These are phyloP conservation scores for Ctenoplectra terminalis DNA, from an alignment of 1,140 invertebrate genomes.

Conservation along the genomic window DNA sequence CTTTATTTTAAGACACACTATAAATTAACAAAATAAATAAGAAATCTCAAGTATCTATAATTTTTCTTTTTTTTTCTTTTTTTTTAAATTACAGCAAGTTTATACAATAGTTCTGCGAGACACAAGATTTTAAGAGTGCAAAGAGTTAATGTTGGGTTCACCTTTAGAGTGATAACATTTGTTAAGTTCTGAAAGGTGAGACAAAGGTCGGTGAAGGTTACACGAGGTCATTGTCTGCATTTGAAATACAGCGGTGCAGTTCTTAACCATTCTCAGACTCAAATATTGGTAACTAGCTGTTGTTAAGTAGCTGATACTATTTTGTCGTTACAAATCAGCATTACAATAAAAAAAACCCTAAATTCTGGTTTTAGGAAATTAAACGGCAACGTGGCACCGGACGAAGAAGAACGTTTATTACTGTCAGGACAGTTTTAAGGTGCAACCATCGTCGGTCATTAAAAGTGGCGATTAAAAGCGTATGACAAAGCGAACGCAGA, in stretches of 20 bases:
- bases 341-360: too few relatives aligned
- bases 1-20: too few relatives aligned
- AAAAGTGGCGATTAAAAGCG: constrained; percentile 15
- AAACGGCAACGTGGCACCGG: neutral
- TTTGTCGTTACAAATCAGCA: too few relatives aligned
- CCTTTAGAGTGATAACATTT: neutral
- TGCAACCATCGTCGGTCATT: neutral
- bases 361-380: too few relatives aligned
- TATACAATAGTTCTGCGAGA: too few relatives aligned
- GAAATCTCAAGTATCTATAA: too few relatives aligned
- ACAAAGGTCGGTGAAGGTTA: neutral
- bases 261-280: neutral
- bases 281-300: neutral
- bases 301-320: too few relatives aligned
- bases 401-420: constrained; percentile 6
- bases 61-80: too few relatives aligned
- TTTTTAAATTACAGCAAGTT: neutral
- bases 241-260: neutral
- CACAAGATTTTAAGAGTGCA: too few relatives aligned
- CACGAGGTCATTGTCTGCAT: neutral
- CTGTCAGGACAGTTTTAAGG: too few relatives aligned
- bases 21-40: too few relatives aligned
- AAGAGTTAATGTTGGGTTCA: too few relatives aligned
- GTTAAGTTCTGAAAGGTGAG: neutral
- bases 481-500: constrained; percentile 4